Evolutionary conservation across 2,888 invertebrate genomes (phyloP).

Genomic region (Onchidella celtica): DNA sequence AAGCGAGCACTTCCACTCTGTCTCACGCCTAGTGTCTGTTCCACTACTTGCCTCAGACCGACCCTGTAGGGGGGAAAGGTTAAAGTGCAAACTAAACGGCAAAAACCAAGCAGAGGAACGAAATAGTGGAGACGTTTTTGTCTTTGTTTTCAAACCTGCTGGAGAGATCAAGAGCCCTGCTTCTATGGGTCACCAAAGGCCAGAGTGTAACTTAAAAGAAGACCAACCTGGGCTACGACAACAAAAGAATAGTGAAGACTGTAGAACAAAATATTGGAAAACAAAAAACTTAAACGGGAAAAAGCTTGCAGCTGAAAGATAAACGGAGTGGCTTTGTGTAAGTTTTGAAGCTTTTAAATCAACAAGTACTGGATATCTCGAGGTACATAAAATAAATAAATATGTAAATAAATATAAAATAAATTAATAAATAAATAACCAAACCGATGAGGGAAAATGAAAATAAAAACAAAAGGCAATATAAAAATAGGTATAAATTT

Average conservation of each 20-base stretch:
- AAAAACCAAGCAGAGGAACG: neutral
- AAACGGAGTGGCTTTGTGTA: no score
- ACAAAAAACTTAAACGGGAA: no score
- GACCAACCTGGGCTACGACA: no score
- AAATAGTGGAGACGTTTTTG: neutral
- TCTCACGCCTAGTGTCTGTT: conserved; percentile 68
- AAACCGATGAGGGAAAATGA: neutral
- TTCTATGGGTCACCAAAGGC: no score
- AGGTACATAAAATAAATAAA: neutral
- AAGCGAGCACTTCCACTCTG: conserved; percentile 68
- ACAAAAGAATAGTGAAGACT: no score
- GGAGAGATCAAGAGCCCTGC: no score
- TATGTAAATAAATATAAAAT: neutral
- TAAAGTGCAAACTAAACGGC: conserved; percentile 4
- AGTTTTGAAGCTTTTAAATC: no score
- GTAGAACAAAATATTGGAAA: neutral
- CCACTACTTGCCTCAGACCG: conserved; percentile 67
- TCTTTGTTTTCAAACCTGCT: neutral
- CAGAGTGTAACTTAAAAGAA: no score
- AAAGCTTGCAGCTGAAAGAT: no score
- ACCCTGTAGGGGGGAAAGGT: conserved; percentile 52
- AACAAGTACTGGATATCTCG: no score
- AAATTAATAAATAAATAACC: neutral
- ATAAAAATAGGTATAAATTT: neutral
- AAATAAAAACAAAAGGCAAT: neutral